These are phyloP conservation scores for Notodonta ziczac DNA, from an alignment of 2,888 invertebrate species.

Conservation along the genomic window DNA sequence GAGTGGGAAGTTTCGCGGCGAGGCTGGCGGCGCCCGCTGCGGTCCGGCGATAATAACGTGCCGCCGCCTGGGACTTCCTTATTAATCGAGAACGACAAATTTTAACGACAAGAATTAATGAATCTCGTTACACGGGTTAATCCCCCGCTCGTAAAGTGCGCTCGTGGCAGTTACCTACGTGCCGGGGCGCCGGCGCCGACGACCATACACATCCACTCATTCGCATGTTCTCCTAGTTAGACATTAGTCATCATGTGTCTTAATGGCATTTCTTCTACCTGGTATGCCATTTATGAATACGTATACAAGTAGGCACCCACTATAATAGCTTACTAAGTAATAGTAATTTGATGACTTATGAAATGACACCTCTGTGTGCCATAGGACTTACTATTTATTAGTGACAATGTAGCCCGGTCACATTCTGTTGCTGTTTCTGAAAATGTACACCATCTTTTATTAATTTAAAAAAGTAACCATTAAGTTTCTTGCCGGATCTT, in stretches of 20 bases:
- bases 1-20: constrained; percentile 80
- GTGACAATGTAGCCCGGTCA: too few species aligned
- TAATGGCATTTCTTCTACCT: too few species aligned
- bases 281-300: too few species aligned
- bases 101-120: constrained; percentile 86
- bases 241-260: constrained; percentile 7
- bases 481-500: too few species aligned
- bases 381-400: too few species aligned
- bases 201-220: constrained; percentile 49
- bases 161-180: constrained; percentile 65
- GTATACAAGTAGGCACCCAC: too few species aligned
- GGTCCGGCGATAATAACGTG: constrained; percentile 83
- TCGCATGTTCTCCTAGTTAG: constrained; percentile 35
- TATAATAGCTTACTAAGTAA: too few species aligned
- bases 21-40: constrained; percentile 63
- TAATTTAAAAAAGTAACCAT: too few species aligned
- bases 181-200: constrained; percentile 65
- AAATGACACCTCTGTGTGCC: too few species aligned
- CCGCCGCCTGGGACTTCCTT: constrained; percentile 79
- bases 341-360: too few species aligned
- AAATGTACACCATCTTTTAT: too few species aligned
- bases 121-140: constrained; percentile 86
- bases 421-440: too few species aligned
- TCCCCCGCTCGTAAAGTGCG: constrained; percentile 83
- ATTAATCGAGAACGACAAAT: constrained; percentile 86